Conservation (phyloP, 2,888 invertebrate species). For the Drosophila limbata region DNA sequence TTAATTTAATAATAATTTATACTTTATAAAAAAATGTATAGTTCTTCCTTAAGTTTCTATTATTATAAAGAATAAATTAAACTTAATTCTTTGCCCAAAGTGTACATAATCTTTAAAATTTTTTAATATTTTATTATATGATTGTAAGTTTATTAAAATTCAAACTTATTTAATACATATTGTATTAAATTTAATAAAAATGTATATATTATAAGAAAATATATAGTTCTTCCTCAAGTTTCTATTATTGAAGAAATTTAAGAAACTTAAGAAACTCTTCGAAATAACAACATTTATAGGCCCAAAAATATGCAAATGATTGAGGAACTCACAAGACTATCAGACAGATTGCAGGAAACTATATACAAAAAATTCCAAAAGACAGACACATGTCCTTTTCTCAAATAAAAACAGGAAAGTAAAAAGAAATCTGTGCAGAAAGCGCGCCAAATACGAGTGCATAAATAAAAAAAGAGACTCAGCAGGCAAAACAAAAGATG, state of each 20-base stretch:
- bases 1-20: too few species aligned
- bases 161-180: too few species aligned
- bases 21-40: too few species aligned
- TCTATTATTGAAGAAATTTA: neutral
- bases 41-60: too few species aligned
- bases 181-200: too few species aligned
- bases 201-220: neutral
- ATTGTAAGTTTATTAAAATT: too few species aligned
- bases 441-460: conserved; percentile 30
- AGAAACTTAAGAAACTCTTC: neutral
- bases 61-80: too few species aligned
- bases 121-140: too few species aligned
- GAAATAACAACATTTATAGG: neutral
- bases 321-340: conserved; percentile 2
- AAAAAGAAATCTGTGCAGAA: conserved; percentile 27
- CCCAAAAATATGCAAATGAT: conserved; percentile 4
- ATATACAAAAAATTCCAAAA: conserved; percentile 11
- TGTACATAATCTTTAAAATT: too few species aligned
- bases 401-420: conserved; percentile 13
- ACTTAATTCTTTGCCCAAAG: too few species aligned
- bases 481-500: conserved; percentile 43
- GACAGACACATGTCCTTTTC: conserved; percentile 39
- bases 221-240: neutral
- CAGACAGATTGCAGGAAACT: conserved; percentile 5
- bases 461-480: conserved; percentile 16